A percentile compares a stretch with the other conserved stretches of the same genome.
These are phyloP conservation scores for Magallana nippona DNA, from an alignment of 2,888 invertebrate species.

Conservation along the genomic window DNA sequence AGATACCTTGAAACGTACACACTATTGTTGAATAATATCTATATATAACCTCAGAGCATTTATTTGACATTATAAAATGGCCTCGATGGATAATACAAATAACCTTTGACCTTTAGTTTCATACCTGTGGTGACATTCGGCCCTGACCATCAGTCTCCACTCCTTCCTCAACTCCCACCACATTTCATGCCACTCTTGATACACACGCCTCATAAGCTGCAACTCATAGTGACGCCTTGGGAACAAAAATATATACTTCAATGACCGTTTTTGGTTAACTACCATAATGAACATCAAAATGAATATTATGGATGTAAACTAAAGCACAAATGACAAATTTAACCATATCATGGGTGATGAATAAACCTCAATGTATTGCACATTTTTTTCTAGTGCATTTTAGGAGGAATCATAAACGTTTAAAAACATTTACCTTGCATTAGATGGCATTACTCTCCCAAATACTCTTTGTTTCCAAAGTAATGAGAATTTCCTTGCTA, in stretches of 20 bases:
- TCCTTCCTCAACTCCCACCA: slow-evolving; percentile 77
- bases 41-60: too few relatives aligned
- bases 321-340: too few relatives aligned
- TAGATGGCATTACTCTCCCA: slow-evolving; percentile 74
- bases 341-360: too few relatives aligned
- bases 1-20: too few relatives aligned
- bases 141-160: slow-evolving; percentile 76
- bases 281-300: too few relatives aligned
- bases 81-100: too few relatives aligned
- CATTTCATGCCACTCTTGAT: slow-evolving; percentile 71
- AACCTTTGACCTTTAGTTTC: background rate
- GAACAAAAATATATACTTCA: background rate
- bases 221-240: slow-evolving; percentile 67
- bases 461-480: slow-evolving; percentile 73
- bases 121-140: slow-evolving; percentile 77
- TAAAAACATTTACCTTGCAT: slow-evolving; percentile 66
- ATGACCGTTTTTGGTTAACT: too few relatives aligned
- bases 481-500: slow-evolving; percentile 74
- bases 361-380: too few relatives aligned
- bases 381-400: too few relatives aligned
- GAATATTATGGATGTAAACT: too few relatives aligned
- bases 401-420: background rate
- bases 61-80: too few relatives aligned
- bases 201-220: slow-evolving; percentile 59
- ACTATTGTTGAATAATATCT: too few relatives aligned